A percentile compares a stretch with the other conserved stretches of the same genome.
phyloP scores from a whole-genome alignment of 1,140 invertebrate species.

The Ditylenchus dipsaci region DNA sequence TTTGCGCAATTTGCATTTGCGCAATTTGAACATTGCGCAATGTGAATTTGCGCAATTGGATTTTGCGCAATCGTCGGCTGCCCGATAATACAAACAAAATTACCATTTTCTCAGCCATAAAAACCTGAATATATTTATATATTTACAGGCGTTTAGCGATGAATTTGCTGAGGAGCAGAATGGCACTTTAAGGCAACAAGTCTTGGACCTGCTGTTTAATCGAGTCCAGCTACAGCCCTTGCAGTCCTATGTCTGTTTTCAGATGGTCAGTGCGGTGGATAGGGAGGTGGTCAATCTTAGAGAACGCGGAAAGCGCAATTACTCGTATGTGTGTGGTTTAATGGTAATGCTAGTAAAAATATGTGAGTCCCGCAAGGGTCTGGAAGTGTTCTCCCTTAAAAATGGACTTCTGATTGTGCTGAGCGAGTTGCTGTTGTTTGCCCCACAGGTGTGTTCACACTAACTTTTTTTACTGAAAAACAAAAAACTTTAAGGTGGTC shows the following conservation, averaged over 20 bases:
- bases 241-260: constrained; percentile 54
- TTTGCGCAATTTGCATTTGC: too few relatives aligned
- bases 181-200: constrained; percentile 47
- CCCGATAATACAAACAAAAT: too few relatives aligned
- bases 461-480: too few relatives aligned
- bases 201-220: constrained; percentile 51
- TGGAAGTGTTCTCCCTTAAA: neutral
- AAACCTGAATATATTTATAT: constrained; percentile 26
- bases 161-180: constrained; percentile 54
- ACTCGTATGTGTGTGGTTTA: constrained; percentile 50
- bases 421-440: constrained; percentile 46
- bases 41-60: too few relatives aligned
- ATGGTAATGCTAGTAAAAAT: constrained; percentile 53
- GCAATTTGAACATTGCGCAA: too few relatives aligned
- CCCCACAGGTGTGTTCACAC: constrained; percentile 33
- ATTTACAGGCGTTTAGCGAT: constrained; percentile 33
- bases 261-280: constrained; percentile 52
- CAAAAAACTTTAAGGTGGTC: constrained; percentile 13
- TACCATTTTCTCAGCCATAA: too few relatives aligned
- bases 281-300: constrained; percentile 42
- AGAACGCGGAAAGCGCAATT: constrained; percentile 48
- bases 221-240: constrained; percentile 53
- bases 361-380: constrained; percentile 15
- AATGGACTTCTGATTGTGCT: constrained; percentile 41
- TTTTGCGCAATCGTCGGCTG: too few relatives aligned